Evolutionary conservation across 2,113 vertebrate genomes (phyloP), one percentile per base, ranked within the genome.

Genomic region (Elgaria multicarinata): DNA sequence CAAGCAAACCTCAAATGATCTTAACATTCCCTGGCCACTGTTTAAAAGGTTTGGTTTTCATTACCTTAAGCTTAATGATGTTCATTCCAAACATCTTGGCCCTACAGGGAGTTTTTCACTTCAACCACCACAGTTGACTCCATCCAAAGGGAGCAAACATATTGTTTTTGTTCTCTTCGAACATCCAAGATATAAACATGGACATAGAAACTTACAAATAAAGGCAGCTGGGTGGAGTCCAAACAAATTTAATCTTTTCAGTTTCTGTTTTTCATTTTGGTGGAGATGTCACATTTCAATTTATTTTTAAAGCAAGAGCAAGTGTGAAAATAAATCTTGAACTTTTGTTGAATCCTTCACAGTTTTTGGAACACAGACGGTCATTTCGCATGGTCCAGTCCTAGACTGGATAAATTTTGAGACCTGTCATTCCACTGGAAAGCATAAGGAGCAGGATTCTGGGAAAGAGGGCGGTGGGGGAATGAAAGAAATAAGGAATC

Each of bases 371-470:
- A 89, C 74, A 92, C 87, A 10, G 85, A 50, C 87, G 87, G 91
- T 93, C 93, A 92, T 87, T 92, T 90, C 93, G 88, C 92, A 90
- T 82, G 74, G 85, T 82, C 90, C 92, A 94, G 91, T 94, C 89
- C 84, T 31, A 71, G 74, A 13, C 74, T 55, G 82, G 93, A 93
- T 87, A 92, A 94, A 93, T 50, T 82, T 83, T 71, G 84, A 92
- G 92, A 94, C 78, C 58, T 22, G 18, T 72, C 62, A 39, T 91
- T 92, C 55, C 77, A 58, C 85, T 85, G 36, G 86, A 93, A 84
- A 31, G n/a, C 66, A 31, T 1, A 86, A 69, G 85, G 88, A 87
- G 89, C 85, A 92, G 84, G 55, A 89, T 39, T 84, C 89, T 28
- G 92, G 66, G 0, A 10, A 83, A 90, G n/a, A 7, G n/a, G n/a